Evolutionary conservation across 2,113 vertebrate species (phyloP), one percentile per base, ranked within the genome.

Genomic region (Lagopus leucura): DNA sequence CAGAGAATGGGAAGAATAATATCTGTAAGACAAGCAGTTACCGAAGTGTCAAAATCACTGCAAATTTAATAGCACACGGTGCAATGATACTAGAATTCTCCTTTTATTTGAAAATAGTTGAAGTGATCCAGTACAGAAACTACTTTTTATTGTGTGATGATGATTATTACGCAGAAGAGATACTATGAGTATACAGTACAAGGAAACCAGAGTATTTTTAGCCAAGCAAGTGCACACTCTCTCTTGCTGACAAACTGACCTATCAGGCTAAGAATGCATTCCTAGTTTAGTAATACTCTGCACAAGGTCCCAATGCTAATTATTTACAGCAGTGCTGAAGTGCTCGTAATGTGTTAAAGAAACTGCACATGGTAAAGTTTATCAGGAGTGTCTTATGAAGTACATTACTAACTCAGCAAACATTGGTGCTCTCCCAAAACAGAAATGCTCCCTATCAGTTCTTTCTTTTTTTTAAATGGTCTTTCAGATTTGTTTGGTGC

Each of bases 401-500:
- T 43, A 21, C 13, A 66, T 16, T 66, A 52, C 42, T 60, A 65
- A 65, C 22, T 67, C 34, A 80, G 40, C 21, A 86, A 52, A 18
- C n/a, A 10, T 0, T 45, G 32, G n/a, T 60, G 40, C 21, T 18
- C 11, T 88, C 42, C 11, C 16, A 76, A 40, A 55, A 24, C 27
- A 79, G 47, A 74, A 88, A 76, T 92, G 36, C 28, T 11, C 72
- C 10, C 11, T 66, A 32, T 21, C 63, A 32, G 7, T 48, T 82
- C 27, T 38, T 63, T 47, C 4, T 58, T 78, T 27, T 8, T 36
- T 57, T 82, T 61, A 73, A 40, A 66, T 17, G 24, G 18, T 38
- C 40, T 76, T 93, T 52, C 22, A 42, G 38, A 82, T 86, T 83
- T 90, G 64, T 91, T 78, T 94, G 75, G 58, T 89, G 89, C 82